Evolutionary conservation across 1,140 invertebrate species (phyloP).

Genomic region (Caerostris darwini): DNA sequence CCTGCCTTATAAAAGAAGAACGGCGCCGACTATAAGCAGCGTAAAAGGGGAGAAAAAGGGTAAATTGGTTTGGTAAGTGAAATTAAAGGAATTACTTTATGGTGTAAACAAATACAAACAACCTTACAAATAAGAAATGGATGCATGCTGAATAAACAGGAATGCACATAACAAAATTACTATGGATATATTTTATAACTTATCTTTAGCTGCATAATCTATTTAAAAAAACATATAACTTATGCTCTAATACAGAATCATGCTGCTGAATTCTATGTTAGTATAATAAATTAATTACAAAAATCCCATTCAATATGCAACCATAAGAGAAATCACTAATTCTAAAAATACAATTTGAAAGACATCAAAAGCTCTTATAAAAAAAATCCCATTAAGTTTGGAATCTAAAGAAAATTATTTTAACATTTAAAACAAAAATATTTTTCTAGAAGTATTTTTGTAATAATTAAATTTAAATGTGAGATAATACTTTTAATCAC

Average conservation of each 20-base stretch:
- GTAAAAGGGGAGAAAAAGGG: slow-evolving; percentile 68
- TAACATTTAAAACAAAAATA: too few relatives aligned
- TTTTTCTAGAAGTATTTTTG: too few relatives aligned
- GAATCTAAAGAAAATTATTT: too few relatives aligned
- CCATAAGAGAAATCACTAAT: not conserved
- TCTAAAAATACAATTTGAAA: not conserved
- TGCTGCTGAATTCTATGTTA: too few relatives aligned
- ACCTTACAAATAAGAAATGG: slow-evolving; percentile 15
- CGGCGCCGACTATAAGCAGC: slow-evolving; percentile 81
- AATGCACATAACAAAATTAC: not conserved
- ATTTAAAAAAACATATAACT: not conserved
- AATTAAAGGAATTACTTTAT: slow-evolving; percentile 22
- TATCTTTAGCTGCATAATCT: not conserved
- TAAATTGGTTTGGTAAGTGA: slow-evolving; percentile 8
- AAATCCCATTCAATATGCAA: not conserved
- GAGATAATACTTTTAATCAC: too few relatives aligned
- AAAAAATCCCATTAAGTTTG: too few relatives aligned
- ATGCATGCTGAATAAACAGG: not conserved
- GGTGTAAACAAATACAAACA: not conserved
- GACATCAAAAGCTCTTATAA: too few relatives aligned
- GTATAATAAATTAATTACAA: not conserved
- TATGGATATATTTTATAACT: not conserved
- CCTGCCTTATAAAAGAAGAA: slow-evolving; percentile 82
- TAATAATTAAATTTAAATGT: too few relatives aligned
- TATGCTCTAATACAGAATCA: too few relatives aligned